phyloP scores from a whole-genome alignment of 2,797 vertebrate genomes.

The Muscicapa striata region DNA sequence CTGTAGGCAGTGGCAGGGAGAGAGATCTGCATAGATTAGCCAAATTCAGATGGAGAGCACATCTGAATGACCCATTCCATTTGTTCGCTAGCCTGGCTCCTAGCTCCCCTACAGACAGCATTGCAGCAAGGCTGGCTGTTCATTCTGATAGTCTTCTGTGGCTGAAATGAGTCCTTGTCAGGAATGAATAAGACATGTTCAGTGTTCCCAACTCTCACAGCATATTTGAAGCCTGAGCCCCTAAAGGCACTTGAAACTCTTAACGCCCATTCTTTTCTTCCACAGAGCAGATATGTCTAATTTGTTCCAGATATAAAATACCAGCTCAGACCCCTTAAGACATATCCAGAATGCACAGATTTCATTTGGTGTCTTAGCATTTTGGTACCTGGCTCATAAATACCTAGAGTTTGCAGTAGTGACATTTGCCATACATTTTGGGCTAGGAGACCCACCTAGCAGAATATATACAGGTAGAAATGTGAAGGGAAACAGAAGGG shows the following conservation, averaged over 20 bases:
- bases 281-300: not conserved
- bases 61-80: not conserved
- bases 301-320: not conserved
- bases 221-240: not conserved
- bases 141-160: not conserved
- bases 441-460: not conserved
- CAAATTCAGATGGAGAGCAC: not conserved
- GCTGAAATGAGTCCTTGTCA: not conserved
- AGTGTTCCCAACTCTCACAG: not conserved
- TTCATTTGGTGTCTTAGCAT: not conserved
- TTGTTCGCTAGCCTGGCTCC: not conserved
- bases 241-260: not conserved
- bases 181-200: not conserved
- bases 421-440: not conserved
- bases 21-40: not conserved
- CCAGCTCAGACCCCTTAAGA: not conserved
- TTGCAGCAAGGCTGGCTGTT: not conserved
- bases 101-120: not conserved
- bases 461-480: not conserved
- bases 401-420: not conserved
- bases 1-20: not conserved
- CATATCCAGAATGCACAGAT: not conserved
- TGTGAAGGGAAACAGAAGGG: not conserved
- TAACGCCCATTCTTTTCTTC: not conserved
- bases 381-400: not conserved